Conservation (phyloP, 2,113 vertebrate genomes). For the Marcusenius ussheri region DNA sequence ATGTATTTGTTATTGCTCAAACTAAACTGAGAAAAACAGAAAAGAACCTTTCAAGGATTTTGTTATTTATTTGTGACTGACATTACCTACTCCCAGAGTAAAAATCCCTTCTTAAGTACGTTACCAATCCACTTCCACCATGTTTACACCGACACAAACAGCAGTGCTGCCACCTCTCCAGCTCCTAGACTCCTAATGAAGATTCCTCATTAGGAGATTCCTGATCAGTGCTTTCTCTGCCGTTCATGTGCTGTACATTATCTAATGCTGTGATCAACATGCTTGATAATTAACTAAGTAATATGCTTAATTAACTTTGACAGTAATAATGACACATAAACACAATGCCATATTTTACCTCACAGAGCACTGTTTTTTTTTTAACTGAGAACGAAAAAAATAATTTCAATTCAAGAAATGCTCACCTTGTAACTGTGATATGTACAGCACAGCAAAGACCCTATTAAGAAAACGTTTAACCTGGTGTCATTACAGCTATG, state of each 20-base stretch:
- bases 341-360: neutral
- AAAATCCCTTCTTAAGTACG: neutral
- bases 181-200: neutral
- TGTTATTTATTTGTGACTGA: neutral
- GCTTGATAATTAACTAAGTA: slow-evolving; percentile 2
- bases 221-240: neutral
- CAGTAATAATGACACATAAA: neutral
- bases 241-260: neutral
- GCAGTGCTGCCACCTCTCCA: neutral
- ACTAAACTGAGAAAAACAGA: neutral
- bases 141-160: neutral
- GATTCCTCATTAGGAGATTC: neutral
- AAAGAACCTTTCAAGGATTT: neutral
- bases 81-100: neutral
- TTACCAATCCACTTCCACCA: neutral
- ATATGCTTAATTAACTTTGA: neutral
- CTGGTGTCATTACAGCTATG: neutral
- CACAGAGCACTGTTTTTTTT: neutral
- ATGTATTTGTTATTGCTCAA: neutral
- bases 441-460: neutral
- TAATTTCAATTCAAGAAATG: neutral
- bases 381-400: neutral
- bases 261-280: neutral
- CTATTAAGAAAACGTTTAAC: neutral
- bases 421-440: neutral